Percentiles rank a stretch among this genome's conserved stretches.
These are phyloP conservation scores for Danio kyathit DNA, from an alignment of 2,797 vertebrate species.

Conservation along the genomic window DNA sequence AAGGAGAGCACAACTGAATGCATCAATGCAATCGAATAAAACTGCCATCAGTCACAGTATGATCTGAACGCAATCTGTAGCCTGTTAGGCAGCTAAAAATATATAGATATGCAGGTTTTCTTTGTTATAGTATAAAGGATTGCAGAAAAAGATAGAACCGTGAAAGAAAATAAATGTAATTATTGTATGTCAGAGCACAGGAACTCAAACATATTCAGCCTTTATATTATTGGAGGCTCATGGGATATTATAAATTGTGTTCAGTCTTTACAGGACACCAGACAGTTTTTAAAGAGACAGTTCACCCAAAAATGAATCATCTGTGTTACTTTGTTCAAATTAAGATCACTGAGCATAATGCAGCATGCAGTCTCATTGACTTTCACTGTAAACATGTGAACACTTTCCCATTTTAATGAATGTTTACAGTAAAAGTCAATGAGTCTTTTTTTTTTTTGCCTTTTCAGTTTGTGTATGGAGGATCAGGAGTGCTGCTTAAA, in stretches of 20 bases:
- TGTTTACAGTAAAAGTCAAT: background rate
- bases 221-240: background rate
- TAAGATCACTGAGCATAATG: background rate
- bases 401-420: background rate
- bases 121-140: background rate
- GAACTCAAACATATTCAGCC: background rate
- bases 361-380: too few relatives aligned
- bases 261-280: conserved; percentile 10
- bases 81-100: background rate
- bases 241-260: conserved; percentile 6
- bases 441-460: conserved; percentile 10
- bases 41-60: conserved; percentile 8
- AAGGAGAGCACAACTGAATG: background rate
- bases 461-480: background rate
- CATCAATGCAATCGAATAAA: conserved; percentile 29
- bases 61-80: background rate
- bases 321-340: background rate
- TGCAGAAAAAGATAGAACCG: background rate
- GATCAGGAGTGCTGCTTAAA: too few relatives aligned
- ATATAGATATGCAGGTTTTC: background rate
- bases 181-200: background rate
- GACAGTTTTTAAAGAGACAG: background rate
- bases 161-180: background rate
- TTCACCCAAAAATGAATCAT: background rate
- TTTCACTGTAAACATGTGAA: too few relatives aligned